Conservation (phyloP, 2,888 invertebrate species). For the Clivina fossor region DNA sequence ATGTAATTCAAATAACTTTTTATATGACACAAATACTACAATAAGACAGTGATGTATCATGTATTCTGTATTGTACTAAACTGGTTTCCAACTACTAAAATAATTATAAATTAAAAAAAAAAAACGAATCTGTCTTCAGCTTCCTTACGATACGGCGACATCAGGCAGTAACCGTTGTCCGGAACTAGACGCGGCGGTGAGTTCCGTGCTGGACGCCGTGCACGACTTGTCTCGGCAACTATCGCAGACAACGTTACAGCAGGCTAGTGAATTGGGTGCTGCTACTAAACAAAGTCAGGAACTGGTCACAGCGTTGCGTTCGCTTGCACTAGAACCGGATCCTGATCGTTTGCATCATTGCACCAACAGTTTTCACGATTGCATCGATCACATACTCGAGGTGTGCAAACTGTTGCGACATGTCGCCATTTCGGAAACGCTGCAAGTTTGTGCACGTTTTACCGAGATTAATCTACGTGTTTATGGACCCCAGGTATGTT, state of each 20-base stretch:
- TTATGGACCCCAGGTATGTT: conserved; percentile 92
- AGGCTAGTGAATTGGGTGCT: conserved; percentile 79
- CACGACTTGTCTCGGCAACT: conserved; percentile 74
- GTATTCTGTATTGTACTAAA: too few relatives aligned
- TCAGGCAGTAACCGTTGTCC: conserved; percentile 59
- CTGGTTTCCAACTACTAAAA: too few relatives aligned
- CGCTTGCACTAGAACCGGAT: conserved; percentile 75
- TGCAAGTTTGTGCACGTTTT: conserved; percentile 95
- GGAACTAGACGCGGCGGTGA: conserved; percentile 70
- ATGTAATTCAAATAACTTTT: too few relatives aligned
- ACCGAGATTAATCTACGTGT: conserved; percentile 93
- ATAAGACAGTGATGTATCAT: too few relatives aligned
- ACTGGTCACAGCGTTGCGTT: conserved; percentile 68
- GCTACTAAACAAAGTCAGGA: conserved; percentile 76
- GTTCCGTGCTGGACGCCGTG: conserved; percentile 66
- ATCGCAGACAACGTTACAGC: conserved; percentile 79
- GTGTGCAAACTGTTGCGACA: conserved; percentile 96
- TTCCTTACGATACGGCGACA: conserved; percentile 46
- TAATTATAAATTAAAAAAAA: too few relatives aligned
- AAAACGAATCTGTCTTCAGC: too few relatives aligned
- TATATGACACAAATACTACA: too few relatives aligned
- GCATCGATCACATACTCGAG: conserved; percentile 97
- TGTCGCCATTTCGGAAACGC: conserved; percentile 89
- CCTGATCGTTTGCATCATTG: conserved; percentile 90
- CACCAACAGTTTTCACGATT: conserved; percentile 93